Conservation (phyloP, 2,888 invertebrate species). For the Temnothorax rugatulus region DNA sequence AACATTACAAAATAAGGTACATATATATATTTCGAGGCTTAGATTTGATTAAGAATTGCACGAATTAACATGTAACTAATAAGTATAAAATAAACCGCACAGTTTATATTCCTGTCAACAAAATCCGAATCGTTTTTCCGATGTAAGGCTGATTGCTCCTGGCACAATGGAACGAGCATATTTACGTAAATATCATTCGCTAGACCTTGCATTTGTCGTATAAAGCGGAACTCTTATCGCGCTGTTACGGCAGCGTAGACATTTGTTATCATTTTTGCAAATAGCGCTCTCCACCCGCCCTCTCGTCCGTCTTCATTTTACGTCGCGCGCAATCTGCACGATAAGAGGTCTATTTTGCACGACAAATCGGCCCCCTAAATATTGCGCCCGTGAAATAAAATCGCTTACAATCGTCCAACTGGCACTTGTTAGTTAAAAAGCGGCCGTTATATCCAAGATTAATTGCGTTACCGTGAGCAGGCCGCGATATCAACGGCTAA, state of each 20-base stretch:
- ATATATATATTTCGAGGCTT: background rate
- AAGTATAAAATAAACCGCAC: background rate
- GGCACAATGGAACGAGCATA: conserved; percentile 3
- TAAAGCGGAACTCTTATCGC: conserved; percentile 42
- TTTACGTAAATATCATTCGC: conserved; percentile 53
- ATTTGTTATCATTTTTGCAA: conserved; percentile 53
- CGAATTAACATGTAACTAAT: background rate
- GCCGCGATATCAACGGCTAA: conserved; percentile 22
- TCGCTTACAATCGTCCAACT: conserved; percentile 7
- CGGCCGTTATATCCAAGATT: conserved; percentile 17
- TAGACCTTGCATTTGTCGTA: conserved; percentile 34
- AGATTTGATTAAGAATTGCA: background rate
- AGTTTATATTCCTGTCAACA: conserved; percentile 20
- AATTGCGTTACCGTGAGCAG: background rate
- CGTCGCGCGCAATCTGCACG: conserved; percentile 46
- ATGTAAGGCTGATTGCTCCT: conserved; percentile 19
- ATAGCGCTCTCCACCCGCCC: conserved; percentile 37
- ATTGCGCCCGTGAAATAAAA: conserved; percentile 28
- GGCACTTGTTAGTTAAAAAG: conserved; percentile 15
- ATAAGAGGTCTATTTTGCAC: conserved; percentile 46
- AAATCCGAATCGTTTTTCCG: background rate
- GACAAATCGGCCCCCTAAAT: conserved; percentile 42
- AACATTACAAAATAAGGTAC: background rate
- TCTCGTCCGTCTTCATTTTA: conserved; percentile 52
- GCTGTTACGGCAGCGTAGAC: conserved; percentile 35